A percentile compares a stretch with the other conserved stretches of the same genome.
phyloP scores from a whole-genome alignment of 2,797 vertebrate species.

The Triplophysa bombifrons region DNA sequence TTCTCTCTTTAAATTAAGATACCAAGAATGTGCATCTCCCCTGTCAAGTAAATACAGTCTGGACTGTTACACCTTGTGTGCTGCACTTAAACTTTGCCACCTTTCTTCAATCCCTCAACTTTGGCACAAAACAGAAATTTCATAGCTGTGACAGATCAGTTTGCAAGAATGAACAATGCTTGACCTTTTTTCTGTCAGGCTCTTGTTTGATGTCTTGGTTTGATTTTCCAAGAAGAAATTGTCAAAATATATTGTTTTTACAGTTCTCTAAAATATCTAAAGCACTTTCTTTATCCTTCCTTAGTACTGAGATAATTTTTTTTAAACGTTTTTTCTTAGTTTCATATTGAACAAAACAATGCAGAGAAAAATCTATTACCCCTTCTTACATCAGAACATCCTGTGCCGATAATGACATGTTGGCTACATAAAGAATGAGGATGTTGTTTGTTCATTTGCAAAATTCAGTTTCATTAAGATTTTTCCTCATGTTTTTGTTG shows the following conservation, averaged over 20 bases:
- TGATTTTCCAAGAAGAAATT: background rate
- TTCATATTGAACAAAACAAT: background rate
- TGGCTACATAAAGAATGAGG: constrained; percentile 12
- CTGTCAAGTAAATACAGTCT: constrained; percentile 3
- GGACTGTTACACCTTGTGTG: background rate
- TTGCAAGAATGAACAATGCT: background rate
- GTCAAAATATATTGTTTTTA: background rate
- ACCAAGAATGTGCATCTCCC: background rate
- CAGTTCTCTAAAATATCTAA: background rate
- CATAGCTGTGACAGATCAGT: background rate
- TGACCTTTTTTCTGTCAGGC: no score
- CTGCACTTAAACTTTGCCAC: background rate
- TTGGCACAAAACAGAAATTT: background rate
- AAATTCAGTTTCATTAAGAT: constrained; percentile 4
- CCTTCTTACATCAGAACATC: constrained; percentile 16
- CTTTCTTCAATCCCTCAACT: constrained; percentile 14
- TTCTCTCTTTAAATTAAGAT: background rate
- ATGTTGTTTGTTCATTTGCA: constrained; percentile 46
- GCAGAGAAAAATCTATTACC: background rate
- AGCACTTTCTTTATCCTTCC: background rate
- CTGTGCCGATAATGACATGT: background rate
- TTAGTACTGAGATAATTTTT: no score
- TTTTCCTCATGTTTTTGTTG: constrained; percentile 36
- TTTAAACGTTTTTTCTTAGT: background rate
- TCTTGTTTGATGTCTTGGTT: background rate